Conservation (phyloP, 2,888 invertebrate genomes). For the Pollenia griseotomentosa region DNA sequence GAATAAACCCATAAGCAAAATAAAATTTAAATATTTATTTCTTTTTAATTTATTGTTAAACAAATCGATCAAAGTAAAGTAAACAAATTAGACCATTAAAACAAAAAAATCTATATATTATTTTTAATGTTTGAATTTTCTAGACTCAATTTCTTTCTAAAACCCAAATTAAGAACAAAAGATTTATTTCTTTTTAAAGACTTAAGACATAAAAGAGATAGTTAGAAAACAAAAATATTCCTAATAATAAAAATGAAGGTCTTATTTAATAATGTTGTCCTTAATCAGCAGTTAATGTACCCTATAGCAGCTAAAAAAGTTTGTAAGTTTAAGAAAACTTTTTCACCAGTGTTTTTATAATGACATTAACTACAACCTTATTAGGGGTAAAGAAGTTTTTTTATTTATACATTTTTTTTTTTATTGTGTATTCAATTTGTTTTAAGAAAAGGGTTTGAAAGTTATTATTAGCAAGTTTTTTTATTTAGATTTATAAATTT, state of each 20-base stretch:
- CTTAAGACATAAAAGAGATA: not conserved
- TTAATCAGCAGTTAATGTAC: constrained; percentile 28
- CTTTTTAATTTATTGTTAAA: constrained; percentile 36
- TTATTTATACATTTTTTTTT: too few species aligned
- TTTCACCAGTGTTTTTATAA: not conserved
- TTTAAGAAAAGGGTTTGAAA: too few species aligned
- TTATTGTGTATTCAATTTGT: too few species aligned
- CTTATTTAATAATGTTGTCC: constrained; percentile 12
- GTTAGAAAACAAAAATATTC: not conserved
- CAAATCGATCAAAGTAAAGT: not conserved
- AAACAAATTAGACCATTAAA: not conserved
- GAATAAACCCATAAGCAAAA: constrained; percentile 24
- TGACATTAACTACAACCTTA: too few species aligned
- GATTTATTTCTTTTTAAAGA: not conserved
- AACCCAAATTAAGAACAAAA: not conserved
- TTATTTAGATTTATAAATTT: too few species aligned
- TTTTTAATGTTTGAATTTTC: constrained; percentile 1
- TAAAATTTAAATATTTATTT: constrained; percentile 10
- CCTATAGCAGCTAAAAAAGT: not conserved
- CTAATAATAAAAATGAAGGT: not conserved
- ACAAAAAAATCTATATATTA: not conserved
- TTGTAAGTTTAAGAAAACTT: not conserved
- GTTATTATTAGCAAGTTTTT: too few species aligned
- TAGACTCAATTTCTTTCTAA: not conserved
- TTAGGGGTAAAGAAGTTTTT: too few species aligned